Base-by-base conservation (phyloP, 1,140 invertebrate species). In the Colletes latitarsis region DNA sequence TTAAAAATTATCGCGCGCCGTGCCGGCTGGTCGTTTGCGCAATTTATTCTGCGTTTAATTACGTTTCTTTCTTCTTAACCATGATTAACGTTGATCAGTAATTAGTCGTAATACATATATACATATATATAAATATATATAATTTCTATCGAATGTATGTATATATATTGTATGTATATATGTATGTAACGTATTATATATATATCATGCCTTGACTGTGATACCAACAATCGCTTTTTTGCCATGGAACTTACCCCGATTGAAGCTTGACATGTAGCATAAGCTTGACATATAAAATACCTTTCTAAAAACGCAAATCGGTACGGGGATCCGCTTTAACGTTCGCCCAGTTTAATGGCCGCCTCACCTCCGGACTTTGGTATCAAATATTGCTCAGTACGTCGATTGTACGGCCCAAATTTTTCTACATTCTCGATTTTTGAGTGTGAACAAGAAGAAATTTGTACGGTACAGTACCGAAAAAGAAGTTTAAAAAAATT, bases 261-360 rank as follows among this genome's bases (percentile, higher is more conserved):
- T 84, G 67, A 89, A 89, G 87, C 89, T 91, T 90, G 80, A 89
- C 82, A 78, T 84, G 88, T 90, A 91, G 82, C 84, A 83, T 89
- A 85, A 90, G 88, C 89, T 89, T 89, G 76, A 88, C 62, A 79
- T 72, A 17, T 72, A 17, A 73, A 69, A 58, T 83, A 81, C 5
- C 55, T 81, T 78, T 78, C 66, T 80, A 12, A 62, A 83, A 60
- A 77, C 57, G 73, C 79, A 77, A 30, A 72, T 58, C 80, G 74
- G 49, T 71, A 63, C 64, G 70, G 55, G 46, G 21, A 79, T 86
- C 79, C 81, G 76, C 83, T 87, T 75, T 58, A 55, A 66, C 57
- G 52, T 79, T 77, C 76, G 70, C 75, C 17, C 39, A 73, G 55
- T 74, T 83, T 84, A 64, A 46, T 39, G 46, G 57, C 41, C 46